A percentile compares a stretch with the other conserved stretches of the same genome.
Conservation (phyloP, 92 coral and sea anemone genomes). For the Montipora capitata region DNA sequence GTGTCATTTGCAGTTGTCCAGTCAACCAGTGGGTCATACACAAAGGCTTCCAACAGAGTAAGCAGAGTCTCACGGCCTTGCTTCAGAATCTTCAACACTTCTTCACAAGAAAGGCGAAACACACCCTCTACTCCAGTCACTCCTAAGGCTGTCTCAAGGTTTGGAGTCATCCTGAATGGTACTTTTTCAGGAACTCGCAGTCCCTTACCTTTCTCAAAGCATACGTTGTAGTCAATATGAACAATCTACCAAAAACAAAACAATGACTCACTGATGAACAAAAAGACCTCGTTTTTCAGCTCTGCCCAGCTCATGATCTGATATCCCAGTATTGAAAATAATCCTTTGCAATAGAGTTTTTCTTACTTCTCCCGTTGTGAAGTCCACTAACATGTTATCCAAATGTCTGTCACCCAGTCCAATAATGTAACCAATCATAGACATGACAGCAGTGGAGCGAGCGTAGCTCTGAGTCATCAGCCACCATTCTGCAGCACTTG, state of each 20-base stretch:
- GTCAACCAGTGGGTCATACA: conserved; percentile 97
- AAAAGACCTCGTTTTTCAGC: background rate
- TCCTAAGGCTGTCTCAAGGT: conserved; percentile 96
- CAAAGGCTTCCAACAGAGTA: conserved; percentile 96
- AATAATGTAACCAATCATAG: conserved; percentile 97
- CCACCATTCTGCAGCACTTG: conserved; percentile 99
- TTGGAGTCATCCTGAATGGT: conserved; percentile 98
- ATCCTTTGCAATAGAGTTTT: too few species aligned
- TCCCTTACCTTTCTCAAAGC: conserved; percentile 98
- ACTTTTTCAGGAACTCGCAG: conserved; percentile 98
- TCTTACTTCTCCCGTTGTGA: conserved; percentile 97
- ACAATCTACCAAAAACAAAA: conserved; percentile 82
- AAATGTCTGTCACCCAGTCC: conserved; percentile 98
- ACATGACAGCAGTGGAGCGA: conserved; percentile 99
- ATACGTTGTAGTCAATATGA: conserved; percentile 99
- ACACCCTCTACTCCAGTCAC: conserved; percentile 99
- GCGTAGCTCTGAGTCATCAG: conserved; percentile 96
- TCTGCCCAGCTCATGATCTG: background rate
- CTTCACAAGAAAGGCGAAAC: conserved; percentile 98
- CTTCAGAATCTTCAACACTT: conserved; percentile 93
- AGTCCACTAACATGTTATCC: conserved; percentile 98
- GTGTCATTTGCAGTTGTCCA: conserved; percentile 99
- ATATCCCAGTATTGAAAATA: background rate
- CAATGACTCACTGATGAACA: background rate
- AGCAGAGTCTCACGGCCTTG: conserved; percentile 97